Percentiles rank a stretch among this genome's conserved stretches.
phyloP scores from a whole-genome alignment of 2,113 vertebrate species.

The Ameiurus melas region DNA sequence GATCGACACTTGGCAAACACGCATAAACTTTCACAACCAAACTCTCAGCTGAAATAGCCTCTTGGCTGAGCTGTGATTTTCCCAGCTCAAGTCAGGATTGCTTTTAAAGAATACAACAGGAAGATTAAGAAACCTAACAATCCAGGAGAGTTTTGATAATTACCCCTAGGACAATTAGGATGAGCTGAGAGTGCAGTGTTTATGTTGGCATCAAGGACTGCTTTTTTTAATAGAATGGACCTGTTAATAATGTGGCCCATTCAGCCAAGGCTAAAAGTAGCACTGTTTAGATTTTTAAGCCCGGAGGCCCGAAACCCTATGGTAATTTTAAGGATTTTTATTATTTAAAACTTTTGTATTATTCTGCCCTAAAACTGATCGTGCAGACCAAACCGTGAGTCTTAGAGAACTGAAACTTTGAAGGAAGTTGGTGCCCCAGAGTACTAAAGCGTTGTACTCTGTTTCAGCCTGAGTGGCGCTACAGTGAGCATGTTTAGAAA shows the following conservation, averaged over 20 bases:
- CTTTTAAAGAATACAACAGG: background rate
- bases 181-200: background rate
- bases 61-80: background rate
- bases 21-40: background rate
- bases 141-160: background rate
- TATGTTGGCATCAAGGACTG: background rate
- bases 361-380: too few species aligned
- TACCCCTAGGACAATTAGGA: background rate
- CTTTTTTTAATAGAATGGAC: background rate
- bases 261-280: background rate
- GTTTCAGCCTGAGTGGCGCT: too few species aligned
- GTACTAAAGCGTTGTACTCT: too few species aligned
- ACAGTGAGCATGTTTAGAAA: too few species aligned
- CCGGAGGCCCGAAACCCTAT: too few species aligned
- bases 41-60: background rate
- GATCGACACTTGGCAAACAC: constrained; percentile 7
- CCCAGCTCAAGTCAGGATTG: background rate
- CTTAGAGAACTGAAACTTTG: too few species aligned
- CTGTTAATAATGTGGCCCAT: constrained; percentile 3
- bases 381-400: too few species aligned
- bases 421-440: too few species aligned
- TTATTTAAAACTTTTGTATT: too few species aligned
- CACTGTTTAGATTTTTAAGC: too few species aligned
- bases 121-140: background rate
- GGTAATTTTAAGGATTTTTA: too few species aligned